phyloP scores from a whole-genome alignment of 2,888 invertebrate genomes.

The Cloeon dipterum region DNA sequence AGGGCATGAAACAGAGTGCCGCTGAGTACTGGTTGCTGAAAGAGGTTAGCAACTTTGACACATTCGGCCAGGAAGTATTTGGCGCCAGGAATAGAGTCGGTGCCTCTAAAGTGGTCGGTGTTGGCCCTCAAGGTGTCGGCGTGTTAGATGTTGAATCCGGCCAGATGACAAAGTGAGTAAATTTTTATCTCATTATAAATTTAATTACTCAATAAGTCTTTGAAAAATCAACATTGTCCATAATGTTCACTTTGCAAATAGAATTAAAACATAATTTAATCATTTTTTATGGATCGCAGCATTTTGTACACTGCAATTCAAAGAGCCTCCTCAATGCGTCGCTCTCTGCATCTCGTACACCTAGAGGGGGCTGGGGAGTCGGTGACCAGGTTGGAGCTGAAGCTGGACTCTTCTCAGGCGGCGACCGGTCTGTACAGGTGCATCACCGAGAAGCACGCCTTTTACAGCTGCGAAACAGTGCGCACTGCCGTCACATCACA shows the following conservation, averaged over 20 bases:
- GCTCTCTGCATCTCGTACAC: constrained; percentile 52
- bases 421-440: constrained; percentile 66
- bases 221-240: too few species aligned
- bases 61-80: constrained; percentile 68
- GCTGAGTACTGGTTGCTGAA: constrained; percentile 68
- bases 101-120: constrained; percentile 33
- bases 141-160: constrained; percentile 40
- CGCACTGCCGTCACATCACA: constrained; percentile 69
- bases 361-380: constrained; percentile 17
- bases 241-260: too few species aligned
- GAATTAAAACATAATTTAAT: too few species aligned
- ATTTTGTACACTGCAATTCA: constrained; percentile 65
- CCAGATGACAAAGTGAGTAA: too few species aligned
- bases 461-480: constrained; percentile 82
- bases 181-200: too few species aligned
- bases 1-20: constrained; percentile 44
- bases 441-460: constrained; percentile 77
- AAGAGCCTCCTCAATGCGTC: constrained; percentile 49
- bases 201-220: too few species aligned
- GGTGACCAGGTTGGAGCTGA: constrained; percentile 47
- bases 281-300: too few species aligned
- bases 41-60: constrained; percentile 52
- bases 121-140: constrained; percentile 64
- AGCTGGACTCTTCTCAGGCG: constrained; percentile 56
- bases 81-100: constrained; percentile 34